Percentiles rank a stretch among this genome's conserved stretches.
Evolutionary conservation across 2,888 invertebrate genomes (phyloP).

Genomic region (Synanthedon vespiformis): DNA sequence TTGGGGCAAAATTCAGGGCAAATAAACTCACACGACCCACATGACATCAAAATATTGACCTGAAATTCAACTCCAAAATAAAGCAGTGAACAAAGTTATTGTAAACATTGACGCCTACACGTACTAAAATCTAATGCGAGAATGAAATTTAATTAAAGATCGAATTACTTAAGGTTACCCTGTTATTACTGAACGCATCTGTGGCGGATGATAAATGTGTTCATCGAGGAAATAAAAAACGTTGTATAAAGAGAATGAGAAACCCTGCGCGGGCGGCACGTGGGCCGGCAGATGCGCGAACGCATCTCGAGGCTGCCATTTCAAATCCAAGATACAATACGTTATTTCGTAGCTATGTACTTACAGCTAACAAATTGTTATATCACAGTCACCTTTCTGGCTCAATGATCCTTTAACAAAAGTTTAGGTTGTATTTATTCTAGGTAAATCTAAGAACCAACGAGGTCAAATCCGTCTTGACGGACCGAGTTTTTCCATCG

Average conservation of each 20-base stretch:
- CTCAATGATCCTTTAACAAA: background rate
- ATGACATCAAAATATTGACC: slow-evolving; percentile 14
- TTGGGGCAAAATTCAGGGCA: slow-evolving; percentile 35
- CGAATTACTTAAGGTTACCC: slow-evolving; percentile 41
- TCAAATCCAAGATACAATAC: slow-evolving; percentile 25
- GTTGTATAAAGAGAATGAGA: slow-evolving; percentile 30
- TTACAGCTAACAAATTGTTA: slow-evolving; percentile 1
- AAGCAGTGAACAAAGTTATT: slow-evolving; percentile 11
- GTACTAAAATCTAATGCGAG: slow-evolving; percentile 26
- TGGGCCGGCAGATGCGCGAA: slow-evolving; percentile 64
- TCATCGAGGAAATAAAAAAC: slow-evolving; percentile 43
- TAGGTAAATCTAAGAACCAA: slow-evolving; percentile 20
- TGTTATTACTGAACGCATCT: slow-evolving; percentile 58
- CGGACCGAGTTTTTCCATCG: slow-evolving; percentile 56
- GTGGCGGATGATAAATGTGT: slow-evolving; percentile 58
- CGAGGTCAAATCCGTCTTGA: slow-evolving; percentile 61
- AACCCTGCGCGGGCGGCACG: slow-evolving; percentile 55
- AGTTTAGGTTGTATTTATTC: background rate
- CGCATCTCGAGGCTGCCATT: slow-evolving; percentile 37
- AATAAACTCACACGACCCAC: slow-evolving; percentile 25
- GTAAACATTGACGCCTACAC: slow-evolving; percentile 30
- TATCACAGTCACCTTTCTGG: background rate
- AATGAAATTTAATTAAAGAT: slow-evolving; percentile 54
- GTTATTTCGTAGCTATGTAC: slow-evolving; percentile 39
- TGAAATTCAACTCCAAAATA: background rate